A percentile compares a stretch with the other conserved stretches of the same genome.
These are phyloP conservation scores for Karalla daura DNA, from an alignment of 2,797 vertebrate species.

Conservation along the genomic window DNA sequence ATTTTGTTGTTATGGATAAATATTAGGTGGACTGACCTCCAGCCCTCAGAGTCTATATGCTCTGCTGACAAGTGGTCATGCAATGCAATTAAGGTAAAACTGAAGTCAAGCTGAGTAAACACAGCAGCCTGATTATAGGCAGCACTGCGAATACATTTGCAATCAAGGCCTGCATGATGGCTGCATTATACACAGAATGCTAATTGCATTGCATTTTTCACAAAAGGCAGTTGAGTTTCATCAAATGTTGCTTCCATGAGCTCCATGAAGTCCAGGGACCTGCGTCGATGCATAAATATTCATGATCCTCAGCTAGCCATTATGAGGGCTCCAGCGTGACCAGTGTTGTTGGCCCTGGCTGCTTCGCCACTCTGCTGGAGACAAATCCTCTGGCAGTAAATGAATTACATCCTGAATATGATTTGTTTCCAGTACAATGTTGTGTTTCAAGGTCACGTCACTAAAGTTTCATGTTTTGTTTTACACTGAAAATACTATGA, in stretches of 20 bases:
- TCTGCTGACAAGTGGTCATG: slow-evolving; percentile 6
- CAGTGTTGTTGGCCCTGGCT: not conserved
- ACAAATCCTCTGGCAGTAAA: slow-evolving; percentile 7
- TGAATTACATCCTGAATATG: not conserved
- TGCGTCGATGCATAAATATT: slow-evolving; percentile 4
- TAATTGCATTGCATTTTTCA: slow-evolving; percentile 14
- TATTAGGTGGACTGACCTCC: not conserved
- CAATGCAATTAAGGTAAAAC: slow-evolving; percentile 18
- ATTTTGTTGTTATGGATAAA: not conserved
- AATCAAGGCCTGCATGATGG: slow-evolving; percentile 12
- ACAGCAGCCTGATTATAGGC: slow-evolving; percentile 13
- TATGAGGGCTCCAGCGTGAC: not conserved
- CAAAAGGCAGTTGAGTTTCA: slow-evolving; percentile 8
- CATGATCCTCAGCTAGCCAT: not conserved
- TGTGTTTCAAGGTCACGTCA: not conserved
- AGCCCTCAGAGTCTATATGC: slow-evolving; percentile 1
- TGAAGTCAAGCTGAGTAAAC: slow-evolving; percentile 29
- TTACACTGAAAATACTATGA: too few relatives aligned
- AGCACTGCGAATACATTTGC: not conserved
- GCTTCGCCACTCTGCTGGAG: not conserved
- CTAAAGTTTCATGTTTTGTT: not conserved
- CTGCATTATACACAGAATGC: slow-evolving; percentile 16
- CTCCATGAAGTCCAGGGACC: slow-evolving; percentile 10
- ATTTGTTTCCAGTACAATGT: slow-evolving; percentile 1
- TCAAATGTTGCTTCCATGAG: not conserved